Evolutionary conservation across 2,113 vertebrate genomes (phyloP).

Genomic region (Egretta garzetta): DNA sequence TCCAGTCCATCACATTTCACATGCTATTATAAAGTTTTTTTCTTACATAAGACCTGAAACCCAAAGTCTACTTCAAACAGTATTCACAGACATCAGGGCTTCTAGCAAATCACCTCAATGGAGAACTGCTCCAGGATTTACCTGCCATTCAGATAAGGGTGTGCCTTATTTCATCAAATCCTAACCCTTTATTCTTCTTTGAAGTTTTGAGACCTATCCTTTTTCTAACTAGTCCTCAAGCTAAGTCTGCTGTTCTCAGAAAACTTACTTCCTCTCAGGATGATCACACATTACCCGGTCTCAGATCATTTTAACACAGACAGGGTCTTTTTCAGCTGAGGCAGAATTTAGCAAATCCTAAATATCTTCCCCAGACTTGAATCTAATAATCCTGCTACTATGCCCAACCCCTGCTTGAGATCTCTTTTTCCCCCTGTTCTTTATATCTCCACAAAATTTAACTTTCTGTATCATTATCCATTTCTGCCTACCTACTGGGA

Average conservation of each 20-base stretch:
- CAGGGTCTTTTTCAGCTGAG: background rate
- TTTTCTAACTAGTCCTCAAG: background rate
- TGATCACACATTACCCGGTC: background rate
- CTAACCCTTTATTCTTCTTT: background rate
- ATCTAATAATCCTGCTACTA: background rate
- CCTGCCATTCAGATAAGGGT: background rate
- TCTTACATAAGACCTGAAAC: background rate
- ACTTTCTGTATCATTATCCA: background rate
- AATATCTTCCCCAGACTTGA: background rate
- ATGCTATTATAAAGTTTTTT: background rate
- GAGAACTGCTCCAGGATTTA: background rate
- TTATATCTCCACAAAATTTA: background rate
- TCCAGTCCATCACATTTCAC: background rate
- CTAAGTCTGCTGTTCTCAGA: background rate
- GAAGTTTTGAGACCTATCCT: background rate
- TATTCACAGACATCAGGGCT: background rate
- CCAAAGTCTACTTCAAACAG: background rate
- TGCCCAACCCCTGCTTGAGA: background rate
- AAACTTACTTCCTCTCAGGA: background rate
- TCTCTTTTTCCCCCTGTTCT: background rate
- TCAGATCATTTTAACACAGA: background rate
- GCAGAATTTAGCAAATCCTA: background rate
- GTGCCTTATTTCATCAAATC: background rate
- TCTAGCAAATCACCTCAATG: background rate
- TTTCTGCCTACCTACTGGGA: background rate